Evolutionary conservation across 2,888 invertebrate genomes (phyloP).

Genomic region (Anorthoa munda): DNA sequence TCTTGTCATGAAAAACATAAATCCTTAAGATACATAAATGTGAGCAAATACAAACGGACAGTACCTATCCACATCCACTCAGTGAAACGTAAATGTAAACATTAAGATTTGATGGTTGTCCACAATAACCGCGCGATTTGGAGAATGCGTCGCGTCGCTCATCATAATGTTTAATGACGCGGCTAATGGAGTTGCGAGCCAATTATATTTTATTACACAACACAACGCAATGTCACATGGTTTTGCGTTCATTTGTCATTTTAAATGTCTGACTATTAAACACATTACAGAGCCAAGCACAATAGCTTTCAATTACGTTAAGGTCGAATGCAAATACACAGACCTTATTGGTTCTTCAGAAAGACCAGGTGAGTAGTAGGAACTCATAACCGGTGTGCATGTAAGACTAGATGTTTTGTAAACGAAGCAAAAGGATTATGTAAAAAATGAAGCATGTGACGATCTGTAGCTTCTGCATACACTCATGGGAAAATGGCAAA

Average conservation of each 20-base stretch:
- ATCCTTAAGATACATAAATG: no score
- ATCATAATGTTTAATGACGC: not conserved
- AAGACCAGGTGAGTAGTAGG: no score
- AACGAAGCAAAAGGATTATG: no score
- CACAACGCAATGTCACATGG: not conserved
- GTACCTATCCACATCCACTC: not conserved
- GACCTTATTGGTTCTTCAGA: no score
- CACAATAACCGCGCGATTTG: not conserved
- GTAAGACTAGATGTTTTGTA: no score
- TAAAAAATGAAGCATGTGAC: no score
- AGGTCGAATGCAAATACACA: not conserved
- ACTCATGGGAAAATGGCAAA: no score
- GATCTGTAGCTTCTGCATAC: no score
- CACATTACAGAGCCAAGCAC: not conserved
- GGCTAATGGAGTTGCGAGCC: not conserved
- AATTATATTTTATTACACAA: not conserved
- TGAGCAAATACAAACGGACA: not conserved
- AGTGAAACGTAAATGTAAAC: not conserved
- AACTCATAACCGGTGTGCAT: no score
- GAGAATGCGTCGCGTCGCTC: not conserved
- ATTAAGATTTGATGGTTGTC: conserved; percentile 10
- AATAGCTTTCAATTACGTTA: not conserved
- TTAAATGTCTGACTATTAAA: not conserved
- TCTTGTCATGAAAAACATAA: not conserved
- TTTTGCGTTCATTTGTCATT: no score